Evolutionary conservation across 2,888 invertebrate species (phyloP).

Genomic region (Nasonia oneida): DNA sequence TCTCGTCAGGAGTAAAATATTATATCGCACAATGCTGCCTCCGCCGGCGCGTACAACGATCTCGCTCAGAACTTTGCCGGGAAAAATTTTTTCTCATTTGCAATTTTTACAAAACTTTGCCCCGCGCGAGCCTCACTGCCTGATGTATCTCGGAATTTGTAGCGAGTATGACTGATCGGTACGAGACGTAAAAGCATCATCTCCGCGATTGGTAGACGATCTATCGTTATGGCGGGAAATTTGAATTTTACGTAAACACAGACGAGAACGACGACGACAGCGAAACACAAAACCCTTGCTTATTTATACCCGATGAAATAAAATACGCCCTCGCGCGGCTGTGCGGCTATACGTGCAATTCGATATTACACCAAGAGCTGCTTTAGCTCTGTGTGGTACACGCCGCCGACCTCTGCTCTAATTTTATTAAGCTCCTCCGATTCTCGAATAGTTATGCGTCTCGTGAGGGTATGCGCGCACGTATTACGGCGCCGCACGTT

Average conservation of each 20-base stretch:
- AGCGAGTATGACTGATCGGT: conserved; percentile 16
- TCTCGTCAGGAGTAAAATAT: conserved; percentile 51
- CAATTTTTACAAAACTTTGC: not conserved
- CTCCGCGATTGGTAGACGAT: too few relatives aligned
- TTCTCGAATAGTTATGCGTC: conserved; percentile 15
- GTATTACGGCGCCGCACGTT: not conserved
- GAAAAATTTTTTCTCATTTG: conserved; percentile 20
- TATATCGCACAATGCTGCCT: conserved; percentile 17
- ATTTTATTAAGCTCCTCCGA: conserved; percentile 53
- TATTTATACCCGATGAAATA: conserved; percentile 32
- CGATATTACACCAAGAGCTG: conserved; percentile 19
- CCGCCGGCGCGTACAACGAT: not conserved
- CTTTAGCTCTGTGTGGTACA: not conserved
- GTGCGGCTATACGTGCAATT: conserved; percentile 23
- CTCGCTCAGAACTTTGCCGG: conserved; percentile 24
- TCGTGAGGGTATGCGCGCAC: not conserved
- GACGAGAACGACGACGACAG: too few relatives aligned
- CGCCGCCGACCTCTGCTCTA: not conserved
- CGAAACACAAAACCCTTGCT: conserved; percentile 51
- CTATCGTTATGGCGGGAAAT: too few relatives aligned
- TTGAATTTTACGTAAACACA: too few relatives aligned
- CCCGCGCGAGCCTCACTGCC: not conserved
- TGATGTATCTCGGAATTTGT: not conserved
- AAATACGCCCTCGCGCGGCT: conserved; percentile 20
- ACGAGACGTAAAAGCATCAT: not conserved